Percentiles rank a stretch among this genome's conserved stretches.
These are phyloP conservation scores for Metalampra italica DNA, from an alignment of 2,888 invertebrate species.

Conservation along the genomic window DNA sequence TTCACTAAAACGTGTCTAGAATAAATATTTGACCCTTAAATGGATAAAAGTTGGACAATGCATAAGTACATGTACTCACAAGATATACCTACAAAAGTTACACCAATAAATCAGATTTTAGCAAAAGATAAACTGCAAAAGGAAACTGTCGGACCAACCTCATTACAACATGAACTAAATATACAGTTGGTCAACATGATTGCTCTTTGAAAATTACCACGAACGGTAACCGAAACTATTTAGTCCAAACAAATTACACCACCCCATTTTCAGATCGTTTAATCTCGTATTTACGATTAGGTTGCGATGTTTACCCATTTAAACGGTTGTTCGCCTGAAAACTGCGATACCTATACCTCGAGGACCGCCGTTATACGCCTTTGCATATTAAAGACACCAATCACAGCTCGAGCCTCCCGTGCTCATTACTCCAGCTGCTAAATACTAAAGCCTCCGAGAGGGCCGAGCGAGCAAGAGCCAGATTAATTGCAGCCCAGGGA, in stretches of 20 bases:
- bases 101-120: too few species aligned
- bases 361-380: slow-evolving; percentile 26
- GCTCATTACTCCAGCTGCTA: slow-evolving; percentile 43
- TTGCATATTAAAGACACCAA: slow-evolving; percentile 59
- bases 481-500: slow-evolving; percentile 49
- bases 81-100: not conserved
- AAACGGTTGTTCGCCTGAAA: not conserved
- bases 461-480: slow-evolving; percentile 25
- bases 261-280: not conserved
- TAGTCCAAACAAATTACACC: not conserved
- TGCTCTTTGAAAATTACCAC: not conserved
- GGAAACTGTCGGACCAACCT: not conserved
- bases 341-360: slow-evolving; percentile 3
- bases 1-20: slow-evolving; percentile 13
- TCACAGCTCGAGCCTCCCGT: slow-evolving; percentile 32
- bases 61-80: not conserved
- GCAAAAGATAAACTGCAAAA: too few species aligned
- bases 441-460: slow-evolving; percentile 28
- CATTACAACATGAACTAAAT: not conserved
- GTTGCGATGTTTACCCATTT: not conserved
- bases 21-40: slow-evolving; percentile 12
- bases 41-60: slow-evolving; percentile 4
- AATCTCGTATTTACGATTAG: not conserved
- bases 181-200: not conserved
- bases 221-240: not conserved